Percentiles rank a stretch among this genome's conserved stretches.
Conservation (phyloP, 23 tunicate genomes). For the Ciona savignyi region DNA sequence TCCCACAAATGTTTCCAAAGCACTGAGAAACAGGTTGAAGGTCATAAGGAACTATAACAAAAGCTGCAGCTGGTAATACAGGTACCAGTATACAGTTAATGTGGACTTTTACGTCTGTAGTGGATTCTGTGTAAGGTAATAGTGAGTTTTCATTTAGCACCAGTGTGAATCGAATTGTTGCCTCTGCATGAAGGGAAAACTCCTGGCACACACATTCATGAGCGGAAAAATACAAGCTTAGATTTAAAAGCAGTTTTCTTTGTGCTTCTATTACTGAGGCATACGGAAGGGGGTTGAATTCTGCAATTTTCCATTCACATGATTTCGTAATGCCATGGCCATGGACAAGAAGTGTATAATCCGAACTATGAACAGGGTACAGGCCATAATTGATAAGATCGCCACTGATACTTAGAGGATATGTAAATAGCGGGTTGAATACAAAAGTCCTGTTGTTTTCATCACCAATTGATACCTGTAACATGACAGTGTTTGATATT, state of each 20-base stretch:
- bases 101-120: neutral
- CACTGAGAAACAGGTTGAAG: neutral
- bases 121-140: neutral
- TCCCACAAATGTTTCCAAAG: neutral
- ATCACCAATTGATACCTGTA: too few species aligned
- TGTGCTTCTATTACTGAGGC: neutral
- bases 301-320: neutral
- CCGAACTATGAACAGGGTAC: neutral
- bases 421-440: neutral
- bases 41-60: neutral
- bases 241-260: too few species aligned
- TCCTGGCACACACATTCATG: neutral
- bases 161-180: neutral
- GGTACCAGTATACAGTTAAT: neutral
- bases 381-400: neutral
- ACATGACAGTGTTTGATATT: too few species aligned
- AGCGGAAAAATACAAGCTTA: neutral
- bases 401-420: neutral
- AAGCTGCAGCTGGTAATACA: neutral
- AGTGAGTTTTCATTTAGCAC: too few species aligned
- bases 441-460: too few species aligned
- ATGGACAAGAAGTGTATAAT: neutral
- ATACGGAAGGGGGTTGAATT: neutral
- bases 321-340: neutral
- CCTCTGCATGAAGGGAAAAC: neutral